Base-by-base conservation (phyloP, 2,797 vertebrate species). In the Pempheris klunzingeri region DNA sequence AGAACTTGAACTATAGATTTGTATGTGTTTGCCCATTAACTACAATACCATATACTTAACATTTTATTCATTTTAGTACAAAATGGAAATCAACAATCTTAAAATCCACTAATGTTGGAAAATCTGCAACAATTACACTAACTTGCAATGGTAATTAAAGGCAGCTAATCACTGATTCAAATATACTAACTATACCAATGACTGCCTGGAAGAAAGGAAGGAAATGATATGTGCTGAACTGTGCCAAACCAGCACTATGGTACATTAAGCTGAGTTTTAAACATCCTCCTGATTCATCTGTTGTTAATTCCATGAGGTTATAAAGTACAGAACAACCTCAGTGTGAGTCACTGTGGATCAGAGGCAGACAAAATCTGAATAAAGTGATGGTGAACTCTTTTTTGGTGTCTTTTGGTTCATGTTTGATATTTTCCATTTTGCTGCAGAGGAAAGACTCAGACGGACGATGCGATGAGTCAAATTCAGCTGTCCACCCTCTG, bases 271-370 rank as follows among this genome's bases (percentile, higher is more conserved):
- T 1, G 46, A 64, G 5, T 26, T 46, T 50, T 12, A n/a, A 63
- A 73, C 39, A 8, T 52, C 34, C 43, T 30, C 12, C 59, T 73
- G 54, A 75, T 53, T 72, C 71, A 75, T 75, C 18, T 14, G 26
- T 14, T 26, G 49, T 17, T 39, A 59, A 53, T 76, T 77, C 65
- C 44, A 59, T 50, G 49, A 73, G 65, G n/a, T 14, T 58, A 64
- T 43, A 58, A 52, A 84, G 18, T 34, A 46, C 57, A 61, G 69
- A 71, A 7, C 26, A 34, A 58, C 47, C 38, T 55, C 75, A 53
- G 38, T 0, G 12, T 83, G 85, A 88, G 55, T 87, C 85, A 87
- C 5, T 0, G 39, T 7, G 60, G 55, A 58, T 78, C 84, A 81
- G 36, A 77, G 50, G 54, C 17, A 15, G 39, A 63, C 54, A 24